Conservation (phyloP, 2,797 vertebrate species). For the Pelodytes ibericus region DNA sequence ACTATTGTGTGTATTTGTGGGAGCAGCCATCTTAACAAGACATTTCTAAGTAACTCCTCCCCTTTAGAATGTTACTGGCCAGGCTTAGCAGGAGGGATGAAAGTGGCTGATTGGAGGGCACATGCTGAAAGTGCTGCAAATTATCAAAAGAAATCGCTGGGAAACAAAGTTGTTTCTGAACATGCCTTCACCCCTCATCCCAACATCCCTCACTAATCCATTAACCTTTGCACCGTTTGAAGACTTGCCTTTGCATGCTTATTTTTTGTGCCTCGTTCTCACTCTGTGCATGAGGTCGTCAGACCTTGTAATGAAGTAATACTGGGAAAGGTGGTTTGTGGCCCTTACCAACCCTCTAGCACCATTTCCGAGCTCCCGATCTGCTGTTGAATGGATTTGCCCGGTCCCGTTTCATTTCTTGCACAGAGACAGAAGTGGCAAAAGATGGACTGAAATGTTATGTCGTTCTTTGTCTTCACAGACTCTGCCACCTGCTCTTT, state of each 20-base stretch:
- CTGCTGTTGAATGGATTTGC: constrained; percentile 8
- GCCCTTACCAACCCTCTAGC: not conserved
- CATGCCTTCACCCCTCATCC: not conserved
- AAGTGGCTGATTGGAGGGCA: too few relatives aligned
- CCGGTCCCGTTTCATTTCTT: too few relatives aligned
- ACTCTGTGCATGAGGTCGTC: constrained; percentile 7
- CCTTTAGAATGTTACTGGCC: too few relatives aligned
- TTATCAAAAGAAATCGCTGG: not conserved
- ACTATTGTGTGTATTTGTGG: too few relatives aligned
- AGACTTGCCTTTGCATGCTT: constrained; percentile 10
- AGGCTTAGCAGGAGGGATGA: too few relatives aligned
- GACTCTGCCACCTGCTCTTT: too few relatives aligned
- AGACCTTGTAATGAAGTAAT: not conserved
- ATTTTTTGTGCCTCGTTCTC: not conserved
- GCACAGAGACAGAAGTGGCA: too few relatives aligned
- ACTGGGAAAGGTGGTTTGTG: not conserved
- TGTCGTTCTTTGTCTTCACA: too few relatives aligned
- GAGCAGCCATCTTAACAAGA: too few relatives aligned
- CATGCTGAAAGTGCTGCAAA: too few relatives aligned
- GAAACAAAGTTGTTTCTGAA: constrained; percentile 1
- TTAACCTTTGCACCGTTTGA: constrained; percentile 1
- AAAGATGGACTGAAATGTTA: too few relatives aligned
- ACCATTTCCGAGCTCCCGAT: not conserved
- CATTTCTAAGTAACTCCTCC: too few relatives aligned
- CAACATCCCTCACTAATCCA: constrained; percentile 21